Evolutionary conservation across 2,888 invertebrate genomes (phyloP), one percentile per base, ranked within the genome.

Genomic region (Macaria notata): DNA sequence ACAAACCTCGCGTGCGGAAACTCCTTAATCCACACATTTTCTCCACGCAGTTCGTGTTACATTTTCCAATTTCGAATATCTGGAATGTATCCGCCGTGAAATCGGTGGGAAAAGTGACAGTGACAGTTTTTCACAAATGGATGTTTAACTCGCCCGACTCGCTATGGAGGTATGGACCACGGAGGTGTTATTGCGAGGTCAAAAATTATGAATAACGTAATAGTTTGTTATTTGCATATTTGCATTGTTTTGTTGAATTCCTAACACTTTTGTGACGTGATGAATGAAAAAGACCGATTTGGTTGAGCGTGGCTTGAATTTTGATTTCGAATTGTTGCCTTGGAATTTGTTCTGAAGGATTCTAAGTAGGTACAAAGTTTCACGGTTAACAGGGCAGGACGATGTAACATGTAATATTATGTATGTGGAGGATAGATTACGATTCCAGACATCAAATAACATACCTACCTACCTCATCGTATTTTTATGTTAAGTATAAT

Each of bases 1-100:
- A 58, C 56, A 58, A 55, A 56, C 19, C 19, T 19, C 19, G 19
- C 19, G 19, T 19, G 19, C 19, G 19, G 19, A 19, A 19, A 19
- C 19, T 19, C 19, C 19, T 19, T 19, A 19, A 19, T 19, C 62
- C 60, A 56, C 31, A 19, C 31, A 51, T 42, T 58, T 53, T 49
- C 53, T 61, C 62, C 55, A 59, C n/a, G 58, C 63, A 65, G 65
- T 65, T 63, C 19, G 56, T 31, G 44, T 48, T 57, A 53, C 38
- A 50, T 39, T 43, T 43, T 44, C 9, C 8, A 42, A 57, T 9
- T 43, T 43, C 6, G 31, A 45, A 53, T 46, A n/a, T 33, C 19
- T n/a, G 9, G 33, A 41, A n/a, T 47, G 44, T 49, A 29, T 19
- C 31, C 30, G 50, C 56, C 49, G 19, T 19, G 19, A 19, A 58